Evolutionary conservation across 2,888 invertebrate genomes (phyloP).

Genomic region (Globia sparganii): DNA sequence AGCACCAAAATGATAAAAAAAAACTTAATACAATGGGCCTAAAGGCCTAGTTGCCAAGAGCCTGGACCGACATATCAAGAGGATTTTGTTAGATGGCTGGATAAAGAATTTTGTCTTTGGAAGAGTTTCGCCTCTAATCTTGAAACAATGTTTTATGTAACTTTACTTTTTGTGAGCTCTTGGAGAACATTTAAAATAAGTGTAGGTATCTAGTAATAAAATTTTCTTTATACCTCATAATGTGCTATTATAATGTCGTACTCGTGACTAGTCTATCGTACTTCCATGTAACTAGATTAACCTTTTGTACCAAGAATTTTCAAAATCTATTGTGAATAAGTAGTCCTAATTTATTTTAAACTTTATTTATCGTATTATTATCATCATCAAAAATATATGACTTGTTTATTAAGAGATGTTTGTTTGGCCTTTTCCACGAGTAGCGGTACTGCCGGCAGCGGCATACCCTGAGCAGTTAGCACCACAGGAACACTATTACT

Average conservation of each 20-base stretch:
- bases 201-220: constrained; percentile 14
- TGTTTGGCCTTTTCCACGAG: not conserved
- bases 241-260: constrained; percentile 30
- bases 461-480: not conserved
- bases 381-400: constrained; percentile 38
- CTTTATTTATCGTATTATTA: constrained; percentile 26
- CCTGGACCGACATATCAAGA: constrained; percentile 16
- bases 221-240: constrained; percentile 42
- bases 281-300: constrained; percentile 57
- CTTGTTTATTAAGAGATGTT: constrained; percentile 27
- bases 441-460: not conserved
- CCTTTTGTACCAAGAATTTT: constrained; percentile 60
- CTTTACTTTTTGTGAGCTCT: constrained; percentile 16
- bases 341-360: constrained; percentile 36
- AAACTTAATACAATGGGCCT: not conserved
- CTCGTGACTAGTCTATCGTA: constrained; percentile 40
- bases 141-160: not conserved
- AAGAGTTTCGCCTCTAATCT: not conserved
- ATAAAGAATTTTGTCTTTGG: not conserved
- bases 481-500: no score
- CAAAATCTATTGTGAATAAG: constrained; percentile 53
- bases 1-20: not conserved
- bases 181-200: not conserved
- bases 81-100: not conserved
- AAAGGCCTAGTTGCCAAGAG: not conserved